phyloP scores from a whole-genome alignment of 2,797 vertebrate species.

The Notolepis coatsorum region DNA sequence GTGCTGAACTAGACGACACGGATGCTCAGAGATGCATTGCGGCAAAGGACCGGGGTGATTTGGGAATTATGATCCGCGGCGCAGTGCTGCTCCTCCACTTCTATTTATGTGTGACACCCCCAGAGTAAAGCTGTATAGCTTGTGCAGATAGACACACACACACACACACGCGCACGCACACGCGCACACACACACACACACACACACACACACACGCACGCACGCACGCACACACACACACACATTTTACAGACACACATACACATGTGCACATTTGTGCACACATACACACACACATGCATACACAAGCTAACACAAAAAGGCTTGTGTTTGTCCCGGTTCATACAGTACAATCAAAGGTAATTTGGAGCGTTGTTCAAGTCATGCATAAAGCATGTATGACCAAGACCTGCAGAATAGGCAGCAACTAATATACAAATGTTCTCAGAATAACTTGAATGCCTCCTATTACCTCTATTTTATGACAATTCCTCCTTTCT shows the following conservation, averaged over 20 bases:
- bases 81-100: too few species aligned
- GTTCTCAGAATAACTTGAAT: too few species aligned
- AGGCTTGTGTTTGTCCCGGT: too few species aligned
- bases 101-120: not conserved
- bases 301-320: not conserved
- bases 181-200: not conserved
- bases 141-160: not conserved
- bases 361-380: too few species aligned
- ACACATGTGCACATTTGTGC: too few species aligned
- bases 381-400: too few species aligned
- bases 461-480: too few species aligned
- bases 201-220: not conserved
- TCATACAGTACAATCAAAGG: too few species aligned
- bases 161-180: not conserved
- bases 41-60: constrained; percentile 10
- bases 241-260: too few species aligned
- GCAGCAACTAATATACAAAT: too few species aligned
- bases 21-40: constrained; percentile 29
- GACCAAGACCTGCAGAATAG: too few species aligned
- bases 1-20: constrained; percentile 34
- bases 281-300: constrained; percentile 6
- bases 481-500: too few species aligned
- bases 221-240: constrained; percentile 11
- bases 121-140: not conserved
- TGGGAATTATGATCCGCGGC: not conserved